Conservation (phyloP, 2,888 invertebrate genomes). For the Liopterus haemorrhoidalis region DNA sequence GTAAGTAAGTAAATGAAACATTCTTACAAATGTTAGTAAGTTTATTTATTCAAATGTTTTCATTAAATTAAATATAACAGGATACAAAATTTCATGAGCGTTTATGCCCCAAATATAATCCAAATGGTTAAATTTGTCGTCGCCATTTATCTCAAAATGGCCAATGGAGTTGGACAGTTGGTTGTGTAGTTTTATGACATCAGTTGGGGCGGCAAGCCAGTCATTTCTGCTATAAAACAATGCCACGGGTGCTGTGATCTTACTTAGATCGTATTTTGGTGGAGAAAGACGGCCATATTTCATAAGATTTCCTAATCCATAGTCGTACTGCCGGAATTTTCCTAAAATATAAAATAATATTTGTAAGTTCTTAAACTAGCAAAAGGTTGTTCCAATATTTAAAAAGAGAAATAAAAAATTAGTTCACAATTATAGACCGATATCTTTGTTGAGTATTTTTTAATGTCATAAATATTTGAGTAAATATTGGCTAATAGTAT, state of each 20-base stretch:
- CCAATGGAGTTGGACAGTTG: background rate
- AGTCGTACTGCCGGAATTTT: conserved; percentile 16
- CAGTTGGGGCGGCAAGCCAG: conserved; percentile 4
- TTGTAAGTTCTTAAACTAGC: too few relatives aligned
- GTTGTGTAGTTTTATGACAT: conserved; percentile 11
- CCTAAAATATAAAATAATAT: too few relatives aligned
- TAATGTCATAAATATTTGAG: too few relatives aligned
- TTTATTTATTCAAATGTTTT: too few relatives aligned
- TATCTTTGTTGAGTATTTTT: too few relatives aligned
- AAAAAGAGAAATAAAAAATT: too few relatives aligned
- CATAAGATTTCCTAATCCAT: conserved; percentile 14
- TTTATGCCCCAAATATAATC: conserved; percentile 1
- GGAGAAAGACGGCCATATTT: conserved; percentile 6
- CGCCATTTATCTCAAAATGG: background rate
- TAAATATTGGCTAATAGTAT: too few relatives aligned
- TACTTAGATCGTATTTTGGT: conserved; percentile 15
- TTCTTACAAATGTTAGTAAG: too few relatives aligned
- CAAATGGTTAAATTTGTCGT: background rate
- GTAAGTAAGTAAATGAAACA: too few relatives aligned
- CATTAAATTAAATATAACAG: background rate
- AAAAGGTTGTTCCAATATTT: too few relatives aligned
- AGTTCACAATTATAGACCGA: too few relatives aligned
- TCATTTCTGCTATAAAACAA: background rate
- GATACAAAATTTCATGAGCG: background rate
- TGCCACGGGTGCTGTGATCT: conserved; percentile 8